A percentile compares a stretch with the other conserved stretches of the same genome.
These are phyloP conservation scores for Urocitellus parryii DNA, from an alignment of 2,113 vertebrate genomes.

Conservation along the genomic window DNA sequence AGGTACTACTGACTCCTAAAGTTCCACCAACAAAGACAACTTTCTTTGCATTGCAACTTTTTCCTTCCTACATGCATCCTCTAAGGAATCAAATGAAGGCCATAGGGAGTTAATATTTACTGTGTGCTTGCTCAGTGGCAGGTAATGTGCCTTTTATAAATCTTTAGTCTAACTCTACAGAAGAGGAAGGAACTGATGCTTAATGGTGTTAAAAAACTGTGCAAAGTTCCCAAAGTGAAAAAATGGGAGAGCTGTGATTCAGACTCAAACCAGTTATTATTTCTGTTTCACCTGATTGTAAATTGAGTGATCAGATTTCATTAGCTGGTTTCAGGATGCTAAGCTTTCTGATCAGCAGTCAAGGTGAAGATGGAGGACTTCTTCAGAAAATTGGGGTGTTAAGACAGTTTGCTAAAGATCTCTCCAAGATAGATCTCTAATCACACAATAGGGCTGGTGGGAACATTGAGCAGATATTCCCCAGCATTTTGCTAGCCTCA, in stretches of 20 bases:
- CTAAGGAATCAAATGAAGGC: background rate
- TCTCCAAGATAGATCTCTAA: background rate
- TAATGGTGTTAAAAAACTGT: background rate
- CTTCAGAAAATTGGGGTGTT: background rate
- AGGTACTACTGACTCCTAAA: background rate
- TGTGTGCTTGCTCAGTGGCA: background rate
- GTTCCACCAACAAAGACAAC: background rate
- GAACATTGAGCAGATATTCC: background rate
- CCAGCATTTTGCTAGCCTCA: background rate
- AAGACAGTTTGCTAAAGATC: background rate
- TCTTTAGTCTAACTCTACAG: background rate
- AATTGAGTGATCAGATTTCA: background rate
- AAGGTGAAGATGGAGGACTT: background rate
- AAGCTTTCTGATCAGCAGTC: accelerated
- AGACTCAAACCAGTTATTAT: background rate
- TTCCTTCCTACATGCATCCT: background rate
- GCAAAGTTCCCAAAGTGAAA: background rate
- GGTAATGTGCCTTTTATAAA: background rate
- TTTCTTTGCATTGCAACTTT: background rate
- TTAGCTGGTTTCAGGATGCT: background rate
- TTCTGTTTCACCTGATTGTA: background rate
- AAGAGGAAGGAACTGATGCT: background rate
- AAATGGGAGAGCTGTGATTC: background rate
- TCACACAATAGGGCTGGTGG: too few relatives aligned
- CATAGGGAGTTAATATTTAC: background rate